Evolutionary conservation across 2,797 vertebrate genomes (phyloP), one percentile per base, ranked within the genome.

Genomic region (Rhinatrema bivittatum): DNA sequence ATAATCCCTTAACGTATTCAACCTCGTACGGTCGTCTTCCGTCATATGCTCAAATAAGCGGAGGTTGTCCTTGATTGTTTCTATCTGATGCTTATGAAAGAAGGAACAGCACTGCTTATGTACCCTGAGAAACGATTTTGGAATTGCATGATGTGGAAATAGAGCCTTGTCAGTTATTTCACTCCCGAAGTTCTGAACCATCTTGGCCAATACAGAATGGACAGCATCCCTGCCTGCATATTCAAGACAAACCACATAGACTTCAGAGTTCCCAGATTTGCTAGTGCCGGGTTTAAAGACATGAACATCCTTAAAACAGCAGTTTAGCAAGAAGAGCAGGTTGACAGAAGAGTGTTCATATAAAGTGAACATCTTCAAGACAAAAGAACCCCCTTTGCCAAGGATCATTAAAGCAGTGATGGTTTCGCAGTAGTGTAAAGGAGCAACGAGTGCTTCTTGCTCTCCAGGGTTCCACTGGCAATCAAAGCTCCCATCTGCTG

Each of bases 401-500:
- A 99, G 87, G 3, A 87, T 84, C 39, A 78, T 78, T 47, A 99
- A 70, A 5, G 91, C 91, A 5, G 90, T 86, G 24, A 89, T 80
- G 5, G 71, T 68, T 72, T 99, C 95, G 18, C 95, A 97, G 63
- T 89, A 93, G 46, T 90, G 93, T 39, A 99, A 69, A 0, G 94
- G 84, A 0, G 91, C 90, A 32, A 98, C 94, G 0, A 92, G 75
- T 1, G 87, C 71, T 65, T 99, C 96, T 78, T 99, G 96, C 57
- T 99, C 95, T 0, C 94, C 94, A 0, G 96, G 96, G 30, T 95
- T 91, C 33, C 91, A 93, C 64, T 97, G 95, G 63, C 96, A 99
- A 70, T 99, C 94, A 39, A 99, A 95, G 54, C 96, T 99, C 10
- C 96, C 96, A 29, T 97, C 96, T 5, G 96, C 94, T 1, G 95